These are phyloP conservation scores for Campylomormyrus numenius DNA, from an alignment of 2,113 vertebrate genomes.

Conservation along the genomic window DNA sequence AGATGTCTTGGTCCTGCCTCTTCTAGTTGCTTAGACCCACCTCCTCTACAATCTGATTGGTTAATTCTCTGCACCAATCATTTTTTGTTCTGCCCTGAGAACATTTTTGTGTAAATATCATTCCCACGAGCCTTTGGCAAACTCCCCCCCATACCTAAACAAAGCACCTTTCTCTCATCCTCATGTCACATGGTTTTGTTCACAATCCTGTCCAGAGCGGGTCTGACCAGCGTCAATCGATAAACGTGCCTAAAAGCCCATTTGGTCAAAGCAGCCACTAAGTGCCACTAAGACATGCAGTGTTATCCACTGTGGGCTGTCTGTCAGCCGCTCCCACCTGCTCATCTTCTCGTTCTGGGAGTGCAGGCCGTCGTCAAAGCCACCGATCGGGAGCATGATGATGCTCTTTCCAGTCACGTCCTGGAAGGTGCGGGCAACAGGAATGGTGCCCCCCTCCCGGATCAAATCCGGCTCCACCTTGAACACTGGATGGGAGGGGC, in stretches of 20 bases:
- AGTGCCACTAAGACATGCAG: too few species aligned
- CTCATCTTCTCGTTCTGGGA: constrained; percentile 74
- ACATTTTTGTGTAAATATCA: too few species aligned
- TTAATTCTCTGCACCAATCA: too few species aligned
- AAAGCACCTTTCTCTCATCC: background rate
- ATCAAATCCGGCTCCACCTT: constrained; percentile 60
- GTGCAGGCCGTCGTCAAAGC: constrained; percentile 65
- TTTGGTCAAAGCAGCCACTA: background rate
- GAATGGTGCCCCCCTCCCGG: constrained; percentile 69
- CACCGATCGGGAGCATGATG: constrained; percentile 68
- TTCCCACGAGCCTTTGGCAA: too few species aligned
- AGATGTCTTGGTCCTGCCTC: background rate
- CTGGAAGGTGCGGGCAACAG: constrained; percentile 60
- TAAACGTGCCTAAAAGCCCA: background rate
- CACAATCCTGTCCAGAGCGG: background rate
- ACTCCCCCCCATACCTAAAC: background rate
- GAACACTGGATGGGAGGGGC: constrained; percentile 48
- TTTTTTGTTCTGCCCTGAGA: too few species aligned
- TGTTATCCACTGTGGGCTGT: background rate
- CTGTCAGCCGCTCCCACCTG: constrained; percentile 44
- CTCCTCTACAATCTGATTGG: too few species aligned
- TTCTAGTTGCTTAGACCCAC: too few species aligned
- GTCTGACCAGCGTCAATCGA: background rate
- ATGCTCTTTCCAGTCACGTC: constrained; percentile 62
- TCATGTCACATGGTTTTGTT: background rate